Conservation (phyloP, 2,888 invertebrate genomes). For the Eristalinus aeneus region DNA sequence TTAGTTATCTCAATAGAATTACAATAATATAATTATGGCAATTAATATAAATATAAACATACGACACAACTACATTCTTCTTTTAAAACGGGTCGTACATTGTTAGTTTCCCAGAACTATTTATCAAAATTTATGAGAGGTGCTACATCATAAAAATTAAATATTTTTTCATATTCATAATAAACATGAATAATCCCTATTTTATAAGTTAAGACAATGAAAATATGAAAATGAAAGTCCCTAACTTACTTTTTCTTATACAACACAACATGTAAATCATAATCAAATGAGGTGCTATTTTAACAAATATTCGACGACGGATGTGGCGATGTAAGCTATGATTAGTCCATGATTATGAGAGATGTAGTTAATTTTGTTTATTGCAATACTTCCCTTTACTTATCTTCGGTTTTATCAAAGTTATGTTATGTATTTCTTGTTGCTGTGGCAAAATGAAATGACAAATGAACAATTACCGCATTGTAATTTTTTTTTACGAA, state of each 20-base stretch:
- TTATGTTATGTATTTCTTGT: conserved; percentile 6
- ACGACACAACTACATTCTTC: conserved; percentile 48
- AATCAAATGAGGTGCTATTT: conserved; percentile 1
- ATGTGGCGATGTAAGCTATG: not conserved
- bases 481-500: conserved; percentile 18
- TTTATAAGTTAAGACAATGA: conserved; percentile 50
- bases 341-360: not conserved
- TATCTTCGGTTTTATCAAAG: not conserved
- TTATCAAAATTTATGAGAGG: conserved; percentile 63
- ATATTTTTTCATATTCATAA: not conserved
- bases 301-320: conserved; percentile 24
- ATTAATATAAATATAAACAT: conserved; percentile 65
- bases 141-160: conserved; percentile 38
- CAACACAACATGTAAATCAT: conserved; percentile 10
- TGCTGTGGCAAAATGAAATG: not conserved
- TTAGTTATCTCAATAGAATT: conserved; percentile 55
- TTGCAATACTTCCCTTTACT: not conserved
- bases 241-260: conserved; percentile 17
- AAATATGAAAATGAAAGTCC: conserved; percentile 49
- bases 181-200: conserved; percentile 49
- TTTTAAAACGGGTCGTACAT: conserved; percentile 20
- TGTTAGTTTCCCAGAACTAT: conserved; percentile 49
- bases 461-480: not conserved
- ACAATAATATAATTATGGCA: conserved; percentile 49
- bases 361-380: not conserved